These are phyloP conservation scores for Oryzias woworae DNA, from an alignment of 2,113 vertebrate genomes.

Conservation along the genomic window DNA sequence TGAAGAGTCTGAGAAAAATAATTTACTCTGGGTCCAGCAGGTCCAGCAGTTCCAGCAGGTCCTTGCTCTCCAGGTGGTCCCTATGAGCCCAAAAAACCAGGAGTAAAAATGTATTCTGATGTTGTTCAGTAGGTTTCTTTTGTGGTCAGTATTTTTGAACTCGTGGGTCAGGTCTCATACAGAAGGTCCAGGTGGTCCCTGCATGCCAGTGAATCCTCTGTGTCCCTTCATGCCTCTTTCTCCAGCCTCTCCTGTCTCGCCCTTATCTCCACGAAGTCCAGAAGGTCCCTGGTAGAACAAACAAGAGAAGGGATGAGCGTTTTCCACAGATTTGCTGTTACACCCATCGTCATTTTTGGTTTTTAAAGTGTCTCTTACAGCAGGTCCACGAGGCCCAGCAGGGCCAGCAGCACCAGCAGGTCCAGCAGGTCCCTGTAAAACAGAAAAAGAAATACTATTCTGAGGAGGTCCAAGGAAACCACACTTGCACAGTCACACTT, in stretches of 20 bases:
- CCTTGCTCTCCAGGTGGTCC: slow-evolving; percentile 90
- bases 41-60: slow-evolving; percentile 90
- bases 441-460: not conserved
- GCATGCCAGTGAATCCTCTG: slow-evolving; percentile 96
- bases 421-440: slow-evolving; percentile 88
- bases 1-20: not conserved
- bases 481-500: not conserved
- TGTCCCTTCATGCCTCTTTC: slow-evolving; percentile 99
- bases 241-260: slow-evolving; percentile 92
- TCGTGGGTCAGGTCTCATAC: slow-evolving; percentile 73
- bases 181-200: slow-evolving; percentile 89
- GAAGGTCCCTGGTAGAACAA: slow-evolving; percentile 77
- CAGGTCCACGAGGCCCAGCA: slow-evolving; percentile 89
- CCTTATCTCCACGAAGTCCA: slow-evolving; percentile 97
- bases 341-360: not conserved
- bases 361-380: slow-evolving; percentile 81
- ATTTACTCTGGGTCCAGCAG: slow-evolving; percentile 92
- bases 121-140: not conserved
- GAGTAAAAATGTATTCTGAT: not conserved
- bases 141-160: not conserved
- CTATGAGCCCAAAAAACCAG: slow-evolving; percentile 64
- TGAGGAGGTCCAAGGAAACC: not conserved
- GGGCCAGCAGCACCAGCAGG: slow-evolving; percentile 87
- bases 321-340: not conserved
- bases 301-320: not conserved